A percentile compares a stretch with the other conserved stretches of the same genome.
Evolutionary conservation across 1,140 invertebrate species (phyloP).

Genomic region (Homarus americanus): DNA sequence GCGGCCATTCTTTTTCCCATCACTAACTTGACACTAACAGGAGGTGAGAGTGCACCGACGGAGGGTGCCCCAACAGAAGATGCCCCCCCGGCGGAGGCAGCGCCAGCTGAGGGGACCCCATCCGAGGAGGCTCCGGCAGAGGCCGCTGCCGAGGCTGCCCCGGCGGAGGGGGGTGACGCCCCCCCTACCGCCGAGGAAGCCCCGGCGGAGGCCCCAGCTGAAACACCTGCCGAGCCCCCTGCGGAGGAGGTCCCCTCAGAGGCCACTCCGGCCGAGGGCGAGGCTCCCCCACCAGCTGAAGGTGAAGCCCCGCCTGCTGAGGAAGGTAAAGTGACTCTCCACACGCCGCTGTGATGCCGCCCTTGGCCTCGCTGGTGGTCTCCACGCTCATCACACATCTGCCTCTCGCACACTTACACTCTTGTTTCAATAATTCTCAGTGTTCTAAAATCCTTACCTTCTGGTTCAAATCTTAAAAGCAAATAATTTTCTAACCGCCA

Average conservation of each 20-base stretch:
- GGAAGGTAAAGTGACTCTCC: constrained; percentile 56
- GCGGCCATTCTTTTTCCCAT: constrained; percentile 28
- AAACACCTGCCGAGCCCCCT: constrained; percentile 50
- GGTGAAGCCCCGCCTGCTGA: constrained; percentile 47
- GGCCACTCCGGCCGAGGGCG: constrained; percentile 51
- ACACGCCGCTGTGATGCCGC: background rate
- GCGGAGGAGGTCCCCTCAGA: constrained; percentile 53
- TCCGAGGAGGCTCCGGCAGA: constrained; percentile 48
- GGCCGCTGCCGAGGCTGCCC: constrained; percentile 54
- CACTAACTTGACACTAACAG: constrained; percentile 67
- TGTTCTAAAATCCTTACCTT: constrained; percentile 9
- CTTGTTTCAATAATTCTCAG: constrained; percentile 13
- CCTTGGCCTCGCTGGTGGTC: background rate
- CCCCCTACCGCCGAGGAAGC: constrained; percentile 47
- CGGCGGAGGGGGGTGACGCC: constrained; percentile 57
- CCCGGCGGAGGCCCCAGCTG: constrained; percentile 57
- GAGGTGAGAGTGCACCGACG: constrained; percentile 31
- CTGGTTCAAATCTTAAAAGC: constrained; percentile 12
- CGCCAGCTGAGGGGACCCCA: constrained; percentile 45
- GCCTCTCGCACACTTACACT: background rate
- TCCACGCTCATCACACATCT: background rate
- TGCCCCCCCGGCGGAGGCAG: constrained; percentile 35
- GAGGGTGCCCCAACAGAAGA: constrained; percentile 9
- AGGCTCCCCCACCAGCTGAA: constrained; percentile 47
- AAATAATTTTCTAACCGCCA: background rate